Evolutionary conservation across 2,113 vertebrate species (phyloP), one percentile per base, ranked within the genome.

Genomic region (Muntiacus reevesi): DNA sequence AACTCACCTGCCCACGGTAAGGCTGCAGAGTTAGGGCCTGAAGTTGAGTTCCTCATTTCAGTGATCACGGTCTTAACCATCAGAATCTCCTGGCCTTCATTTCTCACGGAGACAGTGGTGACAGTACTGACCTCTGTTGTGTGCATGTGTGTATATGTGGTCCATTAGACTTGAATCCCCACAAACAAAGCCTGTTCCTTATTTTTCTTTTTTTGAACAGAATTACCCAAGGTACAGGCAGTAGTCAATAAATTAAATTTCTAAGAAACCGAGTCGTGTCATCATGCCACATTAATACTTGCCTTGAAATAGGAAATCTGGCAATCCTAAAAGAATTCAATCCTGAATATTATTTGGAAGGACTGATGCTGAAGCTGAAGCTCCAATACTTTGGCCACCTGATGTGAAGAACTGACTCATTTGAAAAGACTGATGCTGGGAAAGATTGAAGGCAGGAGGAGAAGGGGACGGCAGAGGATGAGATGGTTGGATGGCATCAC

Each of bases 231-330:
- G 99, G 99, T 99, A 99, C 99, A 99, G 99, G 98, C 96, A 99
- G 96, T 98, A 99, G 98, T 98, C 98, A 98, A 98, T 98, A 96
- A 98, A 98, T 98, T 98, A 99, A 99, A 98, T 98, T 99, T 99
- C 96, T 98, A 96, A 98, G 99, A 99, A 98, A 99, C 95, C 0
- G 87, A 98, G 97, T 99, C 99, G 99, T 81, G n/a, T 86, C 99
- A 99, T 99, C 99, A 99, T 99, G 99, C 99, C 99, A 99, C 99
- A 99, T 96, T 99, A 99, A 99, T 99, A 99, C 99, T 99, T 99
- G 98, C 95, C 97, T 98, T 98, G 90, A 98, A 96, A 95, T 96
- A 95, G 95, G 98, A 99, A 99, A 98, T 94, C 67, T 40, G 67
- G 40, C 19, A 23, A 23, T 23, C 5, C n/a, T 71, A 71, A 40